Evolutionary conservation across 2,888 invertebrate species (phyloP), one percentile per base, ranked within the genome.

Genomic region (Xestia c-nigrum): DNA sequence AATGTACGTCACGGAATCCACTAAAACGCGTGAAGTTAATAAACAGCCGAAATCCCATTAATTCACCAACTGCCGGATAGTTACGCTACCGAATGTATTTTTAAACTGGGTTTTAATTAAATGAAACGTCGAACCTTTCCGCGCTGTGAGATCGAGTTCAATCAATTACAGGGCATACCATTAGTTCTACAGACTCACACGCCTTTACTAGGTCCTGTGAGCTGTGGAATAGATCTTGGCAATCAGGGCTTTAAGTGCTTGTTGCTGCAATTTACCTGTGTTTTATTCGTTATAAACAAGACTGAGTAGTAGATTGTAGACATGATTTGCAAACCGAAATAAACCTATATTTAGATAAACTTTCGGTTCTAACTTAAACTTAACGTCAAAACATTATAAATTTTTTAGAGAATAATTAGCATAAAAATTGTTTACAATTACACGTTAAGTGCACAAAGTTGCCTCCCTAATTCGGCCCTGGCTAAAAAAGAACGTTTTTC

Each of bases 31-130:
- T 43, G 74, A 65, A 74, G 72, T 72, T 68, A 81, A 78, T 81
- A 77, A 81, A 74, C 68, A 74, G 21, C 16, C 55, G 59, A 59
- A 68, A 69, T 63, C 16, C 75, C 61, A 76, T 71, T 72, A 65
- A 73, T 80, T 66, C 63, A 83, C 79, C 71, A 83, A 83, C 71
- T 67, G 73, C 64, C 47, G 50, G 72, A 76, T 80, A 81, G 73
- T 78, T 73, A 80, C 76, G 50, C 73, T 74, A 68, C 67, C 72
- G 81, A 85, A 87, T 80, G 74, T 82, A 81, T 87, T 88, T 89
- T 87, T 86, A 88, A 89, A 89, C 86, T 74, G 78, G 80, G 76
- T 83, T 87, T 89, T 88, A 88, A 90, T 89, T 87, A 88, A 90
- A 90, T 84, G 76, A 80, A 87, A 82, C 75, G 84, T 81, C 80